Evolutionary conservation across 2,888 invertebrate genomes (phyloP).

Genomic region (Adelognathus sp.): DNA sequence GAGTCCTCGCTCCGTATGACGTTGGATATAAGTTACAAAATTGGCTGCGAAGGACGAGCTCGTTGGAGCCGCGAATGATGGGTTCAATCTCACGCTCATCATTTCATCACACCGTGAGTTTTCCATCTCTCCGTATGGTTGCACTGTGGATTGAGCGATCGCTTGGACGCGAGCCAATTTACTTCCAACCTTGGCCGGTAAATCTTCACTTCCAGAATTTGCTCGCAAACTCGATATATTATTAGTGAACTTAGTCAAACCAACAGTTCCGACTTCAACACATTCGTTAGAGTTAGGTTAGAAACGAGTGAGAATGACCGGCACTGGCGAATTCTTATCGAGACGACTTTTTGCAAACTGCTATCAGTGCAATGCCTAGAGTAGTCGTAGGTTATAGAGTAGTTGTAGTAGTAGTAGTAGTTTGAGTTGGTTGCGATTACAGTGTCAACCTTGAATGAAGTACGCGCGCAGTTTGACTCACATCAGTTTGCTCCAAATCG

Average conservation of each 20-base stretch:
- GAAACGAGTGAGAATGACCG: not conserved
- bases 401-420: not conserved
- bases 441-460: constrained; percentile 33
- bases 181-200: not conserved
- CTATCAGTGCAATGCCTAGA: not conserved
- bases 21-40: constrained; percentile 11
- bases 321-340: not conserved
- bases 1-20: constrained; percentile 28
- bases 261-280: not conserved
- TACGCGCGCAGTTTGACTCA: not conserved
- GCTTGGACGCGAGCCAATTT: not conserved
- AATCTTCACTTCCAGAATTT: not conserved
- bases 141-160: not conserved
- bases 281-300: not conserved
- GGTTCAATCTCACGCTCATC: constrained; percentile 1
- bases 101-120: not conserved
- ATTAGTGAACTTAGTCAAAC: too few relatives aligned
- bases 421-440: not conserved
- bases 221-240: too few relatives aligned
- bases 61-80: not conserved
- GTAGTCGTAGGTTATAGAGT: too few relatives aligned
- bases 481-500: not conserved
- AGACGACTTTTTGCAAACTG: not conserved
- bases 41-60: constrained; percentile 35
- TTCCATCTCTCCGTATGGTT: too few relatives aligned